Evolutionary conservation across 1,140 invertebrate genomes (phyloP).

Genomic region (Mya arenaria): DNA sequence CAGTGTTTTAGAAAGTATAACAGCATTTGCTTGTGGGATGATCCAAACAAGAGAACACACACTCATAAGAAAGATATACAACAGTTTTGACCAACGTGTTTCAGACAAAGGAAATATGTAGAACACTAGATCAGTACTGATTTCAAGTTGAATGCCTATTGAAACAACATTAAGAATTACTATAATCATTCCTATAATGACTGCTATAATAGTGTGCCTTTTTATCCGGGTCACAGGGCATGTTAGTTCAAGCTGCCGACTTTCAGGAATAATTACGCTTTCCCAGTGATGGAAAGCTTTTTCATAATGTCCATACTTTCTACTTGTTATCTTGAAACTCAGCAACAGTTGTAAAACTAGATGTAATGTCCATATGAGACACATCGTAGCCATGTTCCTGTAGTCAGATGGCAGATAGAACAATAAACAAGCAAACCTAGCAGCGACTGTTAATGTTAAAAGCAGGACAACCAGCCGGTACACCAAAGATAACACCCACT

Average conservation of each 20-base stretch:
- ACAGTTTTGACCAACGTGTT: too few relatives aligned
- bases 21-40: too few relatives aligned
- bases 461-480: not conserved
- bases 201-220: not conserved
- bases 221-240: not conserved
- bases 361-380: not conserved
- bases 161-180: not conserved
- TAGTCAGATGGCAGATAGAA: not conserved
- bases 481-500: not conserved
- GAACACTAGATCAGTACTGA: too few relatives aligned
- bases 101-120: too few relatives aligned
- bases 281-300: constrained; percentile 12
- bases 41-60: too few relatives aligned
- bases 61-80: too few relatives aligned
- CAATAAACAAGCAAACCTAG: not conserved
- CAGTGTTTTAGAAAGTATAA: too few relatives aligned
- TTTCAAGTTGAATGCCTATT: not conserved
- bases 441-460: not conserved
- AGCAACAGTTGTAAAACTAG: not conserved
- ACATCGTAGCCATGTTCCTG: not conserved
- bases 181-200: not conserved
- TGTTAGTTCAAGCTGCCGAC: not conserved
- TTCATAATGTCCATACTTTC: constrained; percentile 3
- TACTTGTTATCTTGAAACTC: not conserved
- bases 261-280: not conserved